Evolutionary conservation across 2,797 vertebrate species (phyloP), one percentile per base, ranked within the genome.

Genomic region (Takifugu ocellatus): DNA sequence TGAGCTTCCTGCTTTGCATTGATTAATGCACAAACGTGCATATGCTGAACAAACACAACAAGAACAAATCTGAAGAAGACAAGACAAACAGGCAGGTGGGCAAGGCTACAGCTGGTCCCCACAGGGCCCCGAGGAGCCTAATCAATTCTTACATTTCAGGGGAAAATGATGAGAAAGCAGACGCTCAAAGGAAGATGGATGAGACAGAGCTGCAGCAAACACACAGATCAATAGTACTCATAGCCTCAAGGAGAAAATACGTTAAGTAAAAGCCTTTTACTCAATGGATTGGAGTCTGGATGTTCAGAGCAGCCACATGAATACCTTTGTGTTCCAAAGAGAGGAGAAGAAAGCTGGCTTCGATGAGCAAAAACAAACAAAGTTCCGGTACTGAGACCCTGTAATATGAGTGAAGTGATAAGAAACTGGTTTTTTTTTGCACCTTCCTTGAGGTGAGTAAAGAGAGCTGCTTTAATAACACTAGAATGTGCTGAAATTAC

Each of bases 211-310:
- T 61, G 64, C 72, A 54, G 79, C 84, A 83, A 90, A 88, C 83
- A 86, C 74, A 83, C 73, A 56, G 85, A 91, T 91, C 90, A 78
- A 92, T 92, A 91, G 86, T 84, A 89, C 89, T 84, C 85, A 88
- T 70, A 80, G 79, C 84, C 67, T 65, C 46, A 31, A 81, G 73
- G 76, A 86, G 78, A 88, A 83, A 84, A 78, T 47, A 70, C 26
- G 71, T 83, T 86, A 81, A 89, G 82, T 85, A 83, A 86, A 84
- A 75, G 77, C 65, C 70, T 82, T 84, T 83, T 79, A 79, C 83
- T 82, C 73, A 69, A 77, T 86, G 71, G 70, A 76, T 81, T 71
- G 66, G 54, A 79, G 70, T 51, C 12, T 42, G 57, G 65, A 78
- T 59, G 71, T 51, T 72, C 44, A 63, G 64, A 68, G 64, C 78